Base-by-base conservation (phyloP, 2,888 invertebrate species). In the Acronicta psi region DNA sequence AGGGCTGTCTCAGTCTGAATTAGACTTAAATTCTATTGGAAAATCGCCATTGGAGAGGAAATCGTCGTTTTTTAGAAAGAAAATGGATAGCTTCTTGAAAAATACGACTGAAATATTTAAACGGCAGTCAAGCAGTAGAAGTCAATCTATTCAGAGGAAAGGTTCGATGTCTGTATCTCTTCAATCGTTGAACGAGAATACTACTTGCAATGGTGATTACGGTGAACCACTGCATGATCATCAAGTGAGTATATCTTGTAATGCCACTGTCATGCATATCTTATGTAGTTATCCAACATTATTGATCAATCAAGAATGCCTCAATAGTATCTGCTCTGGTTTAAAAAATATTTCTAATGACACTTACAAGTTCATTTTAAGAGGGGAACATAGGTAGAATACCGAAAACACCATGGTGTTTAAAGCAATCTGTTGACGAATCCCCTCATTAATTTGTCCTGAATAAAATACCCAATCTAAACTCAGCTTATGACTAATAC, bases 81-180 rank as follows among this genome's bases (percentile, higher is more conserved):
- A 90, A 75, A 87, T 93, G 89, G 92, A 93, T 29, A 93, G 89
- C 72, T 93, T 94, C 67, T 77, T 93, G 10, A 91, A 86, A 59
- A 94, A 94, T 60, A 93, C 94, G 0, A 88, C 92, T 0, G 92
- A 93, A 74, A 87, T 92, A 59, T 94, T 94, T 52, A 90, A 87
- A 66, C 84, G 84, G 17, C 90, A 91, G 44, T 86, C 92, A 16
- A 63, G 57, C 18, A 56, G 65, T 40, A 88, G 86, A 66, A 77
- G 82, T 8, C 81, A 84, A 56, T 56, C 70, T 0, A 69, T 86
- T 36, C 79, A 83, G 44, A 78, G 90, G 7, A 84, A 84, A 34
- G 88, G 84, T 10, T 92, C 93, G 0, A 87, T 89, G 80, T 93
- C 93, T 1, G 80, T 88, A 13, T 93, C 93, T 0, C 77, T 93